Evolutionary conservation across 2,113 vertebrate species (phyloP).

Genomic region (Hippocampus barbouri): DNA sequence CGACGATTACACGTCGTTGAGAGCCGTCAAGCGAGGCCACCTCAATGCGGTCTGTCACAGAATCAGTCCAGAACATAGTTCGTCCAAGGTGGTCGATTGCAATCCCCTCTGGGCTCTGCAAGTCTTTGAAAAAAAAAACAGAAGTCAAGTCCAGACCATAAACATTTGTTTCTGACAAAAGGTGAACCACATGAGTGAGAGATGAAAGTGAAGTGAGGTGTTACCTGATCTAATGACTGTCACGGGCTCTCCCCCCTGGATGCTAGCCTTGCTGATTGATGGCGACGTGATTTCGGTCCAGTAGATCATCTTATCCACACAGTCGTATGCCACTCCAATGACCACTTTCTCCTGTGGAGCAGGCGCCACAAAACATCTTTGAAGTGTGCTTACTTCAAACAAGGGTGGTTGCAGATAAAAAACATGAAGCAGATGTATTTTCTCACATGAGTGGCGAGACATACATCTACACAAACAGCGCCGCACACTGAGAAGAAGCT

Average conservation of each 20-base stretch:
- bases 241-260: conserved; percentile 80
- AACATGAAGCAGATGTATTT: conserved; percentile 43
- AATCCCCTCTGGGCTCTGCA: conserved; percentile 88
- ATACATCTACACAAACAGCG: conserved; percentile 42
- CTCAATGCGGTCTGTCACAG: conserved; percentile 82
- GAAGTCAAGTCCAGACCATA: conserved; percentile 4
- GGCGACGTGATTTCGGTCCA: conserved; percentile 91
- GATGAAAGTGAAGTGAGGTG: not conserved
- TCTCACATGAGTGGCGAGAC: conserved; percentile 39
- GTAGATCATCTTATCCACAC: conserved; percentile 87
- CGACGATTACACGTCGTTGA: conserved; percentile 82
- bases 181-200: not conserved
- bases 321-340: conserved; percentile 89
- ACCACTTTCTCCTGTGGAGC: conserved; percentile 82
- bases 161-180: not conserved
- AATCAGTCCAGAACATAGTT: conserved; percentile 92
- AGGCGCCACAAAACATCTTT: conserved; percentile 42
- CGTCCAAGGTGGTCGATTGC: conserved; percentile 85
- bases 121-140: conserved; percentile 58
- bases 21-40: conserved; percentile 85
- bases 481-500: conserved; percentile 12
- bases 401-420: conserved; percentile 9
- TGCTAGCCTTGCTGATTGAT: conserved; percentile 83
- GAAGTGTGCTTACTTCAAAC: conserved; percentile 21
- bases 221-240: conserved; percentile 81